Conservation (phyloP, 2,888 invertebrate species). For the Drosophila atripex region DNA sequence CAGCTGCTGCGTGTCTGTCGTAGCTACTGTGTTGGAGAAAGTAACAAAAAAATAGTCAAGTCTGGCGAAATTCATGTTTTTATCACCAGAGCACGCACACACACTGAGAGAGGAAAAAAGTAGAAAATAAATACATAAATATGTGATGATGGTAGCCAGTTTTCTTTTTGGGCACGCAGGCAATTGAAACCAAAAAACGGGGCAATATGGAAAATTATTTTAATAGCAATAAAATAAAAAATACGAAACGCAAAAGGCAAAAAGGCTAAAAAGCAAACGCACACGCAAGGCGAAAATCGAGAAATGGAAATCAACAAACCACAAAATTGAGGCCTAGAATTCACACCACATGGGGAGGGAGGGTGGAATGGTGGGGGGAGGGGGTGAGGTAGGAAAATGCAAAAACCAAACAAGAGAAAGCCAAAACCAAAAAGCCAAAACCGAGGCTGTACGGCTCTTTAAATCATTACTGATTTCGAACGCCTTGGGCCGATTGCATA, state of each 20-base stretch:
- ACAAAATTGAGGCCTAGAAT: constrained; percentile 61
- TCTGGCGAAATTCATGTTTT: constrained; percentile 75
- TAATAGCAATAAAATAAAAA: constrained; percentile 52
- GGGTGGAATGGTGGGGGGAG: no score
- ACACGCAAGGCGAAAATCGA: constrained; percentile 41
- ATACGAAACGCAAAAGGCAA: constrained; percentile 53
- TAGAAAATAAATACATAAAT: background rate
- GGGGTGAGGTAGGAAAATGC: constrained; percentile 5
- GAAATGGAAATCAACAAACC: constrained; percentile 46
- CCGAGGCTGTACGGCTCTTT: background rate
- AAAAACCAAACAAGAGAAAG: constrained; percentile 31
- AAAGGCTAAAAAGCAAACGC: constrained; percentile 31
- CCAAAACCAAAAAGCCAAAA: constrained; percentile 4
- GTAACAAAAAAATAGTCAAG: constrained; percentile 55
- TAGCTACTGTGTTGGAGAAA: constrained; percentile 50
- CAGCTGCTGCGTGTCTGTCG: constrained; percentile 38
- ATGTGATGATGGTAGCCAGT: constrained; percentile 36
- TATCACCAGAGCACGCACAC: constrained; percentile 51
- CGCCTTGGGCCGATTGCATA: constrained; percentile 41
- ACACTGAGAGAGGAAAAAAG: constrained; percentile 4
- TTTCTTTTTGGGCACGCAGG: constrained; percentile 56
- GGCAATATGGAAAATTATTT: constrained; percentile 67
- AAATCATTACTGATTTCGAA: constrained; percentile 32
- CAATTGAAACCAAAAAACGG: constrained; percentile 59
- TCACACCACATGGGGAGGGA: constrained; percentile 24